Base-by-base conservation (phyloP, 2,888 invertebrate species). In the Mimumesa dahlbomi region DNA sequence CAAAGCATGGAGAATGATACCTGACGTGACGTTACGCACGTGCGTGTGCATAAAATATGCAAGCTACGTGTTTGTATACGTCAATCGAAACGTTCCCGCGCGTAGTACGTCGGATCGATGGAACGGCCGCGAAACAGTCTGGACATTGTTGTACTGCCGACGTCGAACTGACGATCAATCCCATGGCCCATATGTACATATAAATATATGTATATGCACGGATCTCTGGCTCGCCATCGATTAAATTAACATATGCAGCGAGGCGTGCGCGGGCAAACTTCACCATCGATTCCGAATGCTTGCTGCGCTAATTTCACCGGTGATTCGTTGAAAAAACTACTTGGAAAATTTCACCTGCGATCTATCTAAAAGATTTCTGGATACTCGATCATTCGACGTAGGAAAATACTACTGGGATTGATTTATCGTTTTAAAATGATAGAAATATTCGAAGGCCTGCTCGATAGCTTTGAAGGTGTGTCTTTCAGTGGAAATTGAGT, bases 181-280 rank as follows among this genome's bases (percentile, higher is more conserved):
- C 56, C n/a, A n/a, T 36, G 29, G 43, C 36, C 19, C 36, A 52
- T 52, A 52, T 61, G 25, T 21, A 36, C 21, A 52, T 29, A 52
- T 52, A 52, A 52, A 19, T 21, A 36, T 18, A 52, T 38, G 42
- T 11, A 48, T 45, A 49, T 42, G 40, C 62, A 31, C 22, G 38
- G 38, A 56, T 53, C 53, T 34, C 21, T 14, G 40, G 36, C 50
- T 52, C 49, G 53, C 58, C 58, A 29, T 62, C 66, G 66, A 66
- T 63, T 40, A 43, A 58, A 74, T 62, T 66, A 70, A 40, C 18
- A n/a, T n/a, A n/a, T n/a, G n/a, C n/a, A n/a, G n/a, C 16, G 18
- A 18, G 16, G 14, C 14, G 40, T 40, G 18, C 9, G 6, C 16
- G 40, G 16, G 18, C 29, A 6, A 29, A n/a, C 29, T 40, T 40